Base-by-base conservation (phyloP, 2,797 vertebrate species). In the Fistularia commersonii region DNA sequence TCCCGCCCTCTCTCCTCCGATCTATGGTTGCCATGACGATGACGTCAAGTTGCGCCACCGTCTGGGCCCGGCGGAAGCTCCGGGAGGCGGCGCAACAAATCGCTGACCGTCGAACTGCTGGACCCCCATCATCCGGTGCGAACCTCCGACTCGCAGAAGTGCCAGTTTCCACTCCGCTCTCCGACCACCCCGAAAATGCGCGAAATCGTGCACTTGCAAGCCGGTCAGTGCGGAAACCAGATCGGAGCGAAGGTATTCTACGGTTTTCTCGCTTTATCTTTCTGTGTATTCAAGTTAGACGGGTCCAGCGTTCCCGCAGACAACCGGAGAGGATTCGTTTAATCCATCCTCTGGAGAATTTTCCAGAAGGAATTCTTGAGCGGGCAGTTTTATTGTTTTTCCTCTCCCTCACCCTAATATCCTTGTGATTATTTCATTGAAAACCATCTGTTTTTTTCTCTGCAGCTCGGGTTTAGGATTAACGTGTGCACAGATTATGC, bases 181-280 rank as follows among this genome's bases (percentile, higher is more conserved):
- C 34, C 34, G 45, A 57, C 49, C 50, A 6, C 5, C 45, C 15
- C 32, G 56, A 87, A 63, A 79, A 95, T 95, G 94, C 90, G 93
- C 38, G 94, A 96, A 79, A 95, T 95, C 69, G 93, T 96, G 79
- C 93, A 96, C 81, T 87, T 95, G 76, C 94, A 95, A 77, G 94
- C 94, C 62, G 94, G 94, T 45, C 94, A 96, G 73, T 96, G 94
- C 77, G 93, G 93, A 46, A 88, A 93, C 86, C 88, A 90, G 74
- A 91, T 90, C 57, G 89, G 87, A 59, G 92, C 89, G 1, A 90
- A 89, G 90, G 87, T 89, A 88, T 40, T 37, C 8, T 6, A 15
- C 11, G 31, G 6, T 33, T 3, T 39, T 43, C 39, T 8, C 10
- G n/a, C 23, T 42, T 6, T 41, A 10, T 12, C 14, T 39, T 45